Evolutionary conservation across 1,140 invertebrate genomes (phyloP).

Genomic region (Zaprionus tsacasi): DNA sequence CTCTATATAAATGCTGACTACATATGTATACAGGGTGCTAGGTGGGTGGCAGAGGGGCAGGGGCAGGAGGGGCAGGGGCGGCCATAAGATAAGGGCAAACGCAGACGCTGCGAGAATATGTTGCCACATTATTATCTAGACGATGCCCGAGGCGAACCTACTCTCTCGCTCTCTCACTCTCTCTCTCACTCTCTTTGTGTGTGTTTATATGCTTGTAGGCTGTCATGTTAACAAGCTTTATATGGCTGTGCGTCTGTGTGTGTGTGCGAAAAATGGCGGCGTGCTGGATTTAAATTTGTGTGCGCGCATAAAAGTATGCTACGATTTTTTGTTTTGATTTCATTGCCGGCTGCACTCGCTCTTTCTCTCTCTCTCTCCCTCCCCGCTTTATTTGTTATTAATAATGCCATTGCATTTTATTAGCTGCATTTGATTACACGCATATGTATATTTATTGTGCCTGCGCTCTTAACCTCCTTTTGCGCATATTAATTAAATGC

Average conservation of each 20-base stretch:
- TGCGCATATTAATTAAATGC: conserved; percentile 40
- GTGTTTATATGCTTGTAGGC: conserved; percentile 79
- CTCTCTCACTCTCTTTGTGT: conserved; percentile 26
- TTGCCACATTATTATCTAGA: conserved; percentile 82
- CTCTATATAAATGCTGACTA: conserved; percentile 39
- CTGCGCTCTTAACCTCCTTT: conserved; percentile 6
- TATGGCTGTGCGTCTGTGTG: conserved; percentile 20
- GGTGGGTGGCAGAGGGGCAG: background rate
- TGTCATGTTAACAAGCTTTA: conserved; percentile 81
- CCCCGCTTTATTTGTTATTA: conserved; percentile 30
- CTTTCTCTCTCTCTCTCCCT: too few relatives aligned
- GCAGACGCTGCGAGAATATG: conserved; percentile 77
- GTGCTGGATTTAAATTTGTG: conserved; percentile 56
- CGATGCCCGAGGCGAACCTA: conserved; percentile 33
- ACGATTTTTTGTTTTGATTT: conserved; percentile 51
- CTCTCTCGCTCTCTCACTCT: conserved; percentile 10
- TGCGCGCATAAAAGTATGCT: conserved; percentile 60
- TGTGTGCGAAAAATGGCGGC: conserved; percentile 29
- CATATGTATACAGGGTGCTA: conserved; percentile 33
- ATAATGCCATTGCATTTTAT: conserved; percentile 44
- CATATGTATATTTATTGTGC: conserved; percentile 10
- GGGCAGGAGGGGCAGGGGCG: background rate
- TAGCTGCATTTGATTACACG: conserved; percentile 24
- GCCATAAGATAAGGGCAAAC: conserved; percentile 65
- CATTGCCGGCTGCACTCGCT: conserved; percentile 18